Evolutionary conservation across 2,888 invertebrate genomes (phyloP).

Genomic region (Hyalella azteca): DNA sequence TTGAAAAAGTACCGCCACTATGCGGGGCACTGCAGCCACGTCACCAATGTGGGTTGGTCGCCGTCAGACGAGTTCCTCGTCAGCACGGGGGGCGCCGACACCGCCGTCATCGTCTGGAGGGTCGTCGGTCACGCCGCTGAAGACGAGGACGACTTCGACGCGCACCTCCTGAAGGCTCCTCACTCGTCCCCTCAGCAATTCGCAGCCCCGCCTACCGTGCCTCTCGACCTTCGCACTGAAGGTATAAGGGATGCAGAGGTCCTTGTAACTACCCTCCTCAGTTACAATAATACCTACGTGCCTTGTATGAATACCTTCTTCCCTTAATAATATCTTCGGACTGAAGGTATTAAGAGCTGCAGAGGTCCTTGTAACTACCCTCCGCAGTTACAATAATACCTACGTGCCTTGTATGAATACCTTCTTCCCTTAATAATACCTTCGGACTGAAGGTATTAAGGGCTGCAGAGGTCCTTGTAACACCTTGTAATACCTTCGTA

Average conservation of each 20-base stretch:
- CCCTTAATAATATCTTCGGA: too few relatives aligned
- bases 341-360: not conserved
- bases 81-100: constrained; percentile 64
- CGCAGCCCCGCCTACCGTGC: constrained; percentile 12
- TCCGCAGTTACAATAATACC: not conserved
- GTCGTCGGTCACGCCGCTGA: not conserved
- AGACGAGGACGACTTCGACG: constrained; percentile 37
- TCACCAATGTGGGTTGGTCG: constrained; percentile 59
- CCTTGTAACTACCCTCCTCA: not conserved
- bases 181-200: constrained; percentile 22
- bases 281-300: too few relatives aligned
- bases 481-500: not conserved
- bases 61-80: constrained; percentile 61
- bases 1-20: constrained; percentile 64
- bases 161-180: not conserved
- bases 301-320: too few relatives aligned
- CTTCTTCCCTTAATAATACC: too few relatives aligned
- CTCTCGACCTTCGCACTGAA: not conserved
- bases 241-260: not conserved
- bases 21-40: constrained; percentile 59
- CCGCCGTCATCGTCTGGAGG: constrained; percentile 64
- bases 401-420: too few relatives aligned
- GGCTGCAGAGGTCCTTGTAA: not conserved
- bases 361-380: not conserved
- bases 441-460: not conserved